Evolutionary conservation across 2,797 vertebrate genomes (phyloP), one percentile per base, ranked within the genome.

Genomic region (Hyperoplus lanceolatus): DNA sequence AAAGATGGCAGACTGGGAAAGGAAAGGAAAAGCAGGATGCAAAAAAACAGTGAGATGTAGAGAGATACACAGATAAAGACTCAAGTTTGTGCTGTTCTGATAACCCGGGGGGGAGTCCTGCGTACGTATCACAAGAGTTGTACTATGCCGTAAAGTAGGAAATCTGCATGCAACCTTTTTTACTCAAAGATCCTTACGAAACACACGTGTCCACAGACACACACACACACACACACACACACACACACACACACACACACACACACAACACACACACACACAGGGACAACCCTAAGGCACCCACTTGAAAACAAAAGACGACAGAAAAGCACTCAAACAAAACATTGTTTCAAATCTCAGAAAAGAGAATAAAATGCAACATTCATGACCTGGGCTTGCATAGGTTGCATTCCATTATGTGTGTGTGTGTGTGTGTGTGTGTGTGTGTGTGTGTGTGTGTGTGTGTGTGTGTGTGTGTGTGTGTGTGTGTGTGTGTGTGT

Each of bases 381-480:
- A 90, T 94, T 93, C 85, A 93, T 93, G 90, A 93, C 82, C 82
- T 71, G 56, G 73, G 75, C 69, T 80, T 42, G 62, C 64, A 67
- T 67, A 86, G 65, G 70, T 81, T 68, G 45, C 78, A 72, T 80
- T 53, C 59, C 46, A 72, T 74, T 73, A 50, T 50, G 6, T 43
- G 2, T 38, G 18, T 58, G 2, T 16, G 12, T 64, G 14, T n/a
- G 7, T 49, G 8, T 50, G 5, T 38, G 4, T 61, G 1, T 29
- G 12, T 65, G 16, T 8, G 21, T 59, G 14, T 63, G 57, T 54
- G 29, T 58, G 57, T 49, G 41, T 61, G 50, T 50, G 61, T 76
- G 50, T 54, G 46, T 57, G 36, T 12, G n/a, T 46, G 18, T 51
- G 18, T 41, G 42, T 60, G 18, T 79, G n/a, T 66, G 12, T 61